A percentile compares a stretch with the other conserved stretches of the same genome.
Conservation (phyloP, 2,888 invertebrate genomes). For the Caenorhabditis doughertyi region DNA sequence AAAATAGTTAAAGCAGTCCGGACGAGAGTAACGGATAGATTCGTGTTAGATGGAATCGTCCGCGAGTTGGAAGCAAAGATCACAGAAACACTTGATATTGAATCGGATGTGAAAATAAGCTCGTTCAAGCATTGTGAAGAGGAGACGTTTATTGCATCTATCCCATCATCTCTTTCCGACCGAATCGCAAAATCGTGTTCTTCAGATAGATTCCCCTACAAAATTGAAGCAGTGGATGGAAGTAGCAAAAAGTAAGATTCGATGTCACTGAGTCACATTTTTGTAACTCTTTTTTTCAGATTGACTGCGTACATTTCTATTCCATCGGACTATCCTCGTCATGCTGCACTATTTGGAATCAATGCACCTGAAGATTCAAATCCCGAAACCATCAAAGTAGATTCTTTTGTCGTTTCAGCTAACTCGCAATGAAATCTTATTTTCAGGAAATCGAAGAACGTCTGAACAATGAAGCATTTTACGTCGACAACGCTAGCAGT, state of each 20-base stretch:
- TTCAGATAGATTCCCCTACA: slow-evolving; percentile 47
- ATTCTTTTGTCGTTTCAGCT: background rate
- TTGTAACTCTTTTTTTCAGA: slow-evolving; percentile 7
- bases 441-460: slow-evolving; percentile 53
- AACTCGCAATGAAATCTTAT: background rate
- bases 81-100: slow-evolving; percentile 16
- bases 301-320: slow-evolving; percentile 46
- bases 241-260: slow-evolving; percentile 29
- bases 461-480: slow-evolving; percentile 40
- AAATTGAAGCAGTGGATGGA: slow-evolving; percentile 31
- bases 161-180: slow-evolving; percentile 34
- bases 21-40: slow-evolving; percentile 52
- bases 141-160: slow-evolving; percentile 45
- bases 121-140: slow-evolving; percentile 55
- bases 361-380: slow-evolving; percentile 34
- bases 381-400: slow-evolving; percentile 28
- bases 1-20: slow-evolving; percentile 54
- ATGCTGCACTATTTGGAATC: slow-evolving; percentile 41
- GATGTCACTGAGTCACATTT: background rate
- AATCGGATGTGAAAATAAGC: slow-evolving; percentile 26
- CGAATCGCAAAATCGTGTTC: background rate
- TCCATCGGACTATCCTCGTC: slow-evolving; percentile 54
- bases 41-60: slow-evolving; percentile 26
- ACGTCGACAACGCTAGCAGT: slow-evolving; percentile 39
- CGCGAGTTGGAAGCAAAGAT: slow-evolving; percentile 49